Percentiles rank a stretch among this genome's conserved stretches.
Conservation (phyloP, 64 coral and sea anemone species). For the Stichodactyla mertensii region DNA sequence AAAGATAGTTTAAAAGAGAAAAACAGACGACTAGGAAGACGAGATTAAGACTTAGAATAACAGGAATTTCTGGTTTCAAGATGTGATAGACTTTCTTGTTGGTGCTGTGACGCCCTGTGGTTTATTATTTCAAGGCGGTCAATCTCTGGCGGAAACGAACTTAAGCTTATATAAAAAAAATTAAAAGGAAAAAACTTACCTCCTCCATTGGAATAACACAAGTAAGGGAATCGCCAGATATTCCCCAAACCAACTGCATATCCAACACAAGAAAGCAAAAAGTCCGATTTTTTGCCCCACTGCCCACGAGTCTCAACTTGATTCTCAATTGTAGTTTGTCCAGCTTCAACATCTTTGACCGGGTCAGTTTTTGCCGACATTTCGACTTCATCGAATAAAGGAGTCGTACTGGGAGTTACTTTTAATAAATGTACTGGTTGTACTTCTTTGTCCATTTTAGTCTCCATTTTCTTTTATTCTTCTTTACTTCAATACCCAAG, state of each 20-base stretch:
- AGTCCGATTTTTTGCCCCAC: not conserved
- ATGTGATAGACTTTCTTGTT: not conserved
- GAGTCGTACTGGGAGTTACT: slow-evolving; percentile 24
- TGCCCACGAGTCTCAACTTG: not conserved
- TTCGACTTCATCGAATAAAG: slow-evolving; percentile 14
- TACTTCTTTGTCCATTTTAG: not conserved
- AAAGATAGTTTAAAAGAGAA: not conserved
- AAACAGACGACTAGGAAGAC: not conserved
- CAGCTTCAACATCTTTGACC: not conserved
- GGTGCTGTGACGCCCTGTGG: not conserved
- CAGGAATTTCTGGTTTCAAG: slow-evolving; percentile 2
- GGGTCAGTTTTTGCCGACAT: not conserved
- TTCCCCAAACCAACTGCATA: slow-evolving; percentile 30
- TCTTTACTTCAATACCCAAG: not conserved
- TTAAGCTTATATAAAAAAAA: not conserved
- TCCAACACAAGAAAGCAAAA: slow-evolving; percentile 21
- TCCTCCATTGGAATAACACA: slow-evolving; percentile 27
- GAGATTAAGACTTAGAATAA: not conserved
- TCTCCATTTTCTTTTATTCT: not conserved
- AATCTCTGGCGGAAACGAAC: not conserved
- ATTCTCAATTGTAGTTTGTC: not conserved
- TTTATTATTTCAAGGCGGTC: not conserved
- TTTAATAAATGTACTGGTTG: slow-evolving; percentile 12
- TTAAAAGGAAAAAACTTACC: not conserved
- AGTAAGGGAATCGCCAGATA: slow-evolving; percentile 25